These are phyloP conservation scores for Ophioninae sp. DNA, from an alignment of 2,888 invertebrate species.

Conservation along the genomic window DNA sequence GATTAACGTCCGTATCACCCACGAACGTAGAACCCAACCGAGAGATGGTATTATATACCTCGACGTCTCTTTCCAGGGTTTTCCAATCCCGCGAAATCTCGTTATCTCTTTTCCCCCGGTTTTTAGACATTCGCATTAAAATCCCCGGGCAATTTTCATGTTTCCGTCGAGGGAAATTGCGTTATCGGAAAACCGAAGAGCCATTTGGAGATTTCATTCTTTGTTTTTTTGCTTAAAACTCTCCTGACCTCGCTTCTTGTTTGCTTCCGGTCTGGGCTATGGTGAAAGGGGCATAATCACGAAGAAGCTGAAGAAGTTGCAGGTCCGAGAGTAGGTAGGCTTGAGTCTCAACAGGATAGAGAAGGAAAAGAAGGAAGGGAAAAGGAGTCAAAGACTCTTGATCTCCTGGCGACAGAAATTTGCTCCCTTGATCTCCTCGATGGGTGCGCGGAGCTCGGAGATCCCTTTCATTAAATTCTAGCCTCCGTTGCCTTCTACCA, in stretches of 20 bases:
- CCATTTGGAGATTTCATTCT: conserved; percentile 14
- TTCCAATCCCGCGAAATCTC: conserved; percentile 58
- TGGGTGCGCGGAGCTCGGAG: conserved; percentile 62
- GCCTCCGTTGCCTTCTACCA: conserved; percentile 57
- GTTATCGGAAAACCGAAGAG: conserved; percentile 23
- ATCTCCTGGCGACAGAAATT: conserved; percentile 65
- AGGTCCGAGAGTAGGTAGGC: conserved; percentile 2
- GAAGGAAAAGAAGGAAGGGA: conserved; percentile 20
- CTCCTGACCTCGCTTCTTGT: conserved; percentile 19
- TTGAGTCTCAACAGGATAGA: conserved; percentile 1
- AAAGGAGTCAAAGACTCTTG: conserved; percentile 61
- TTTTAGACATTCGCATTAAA: conserved; percentile 27
- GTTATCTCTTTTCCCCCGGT: conserved; percentile 48
- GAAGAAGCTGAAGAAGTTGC: conserved; percentile 27
- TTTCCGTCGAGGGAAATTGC: conserved; percentile 34
- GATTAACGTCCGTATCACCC: conserved; percentile 72
- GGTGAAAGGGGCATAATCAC: conserved; percentile 38
- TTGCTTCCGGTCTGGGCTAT: conserved; percentile 49
- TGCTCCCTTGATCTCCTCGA: conserved; percentile 62
- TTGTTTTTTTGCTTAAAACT: conserved; percentile 12
- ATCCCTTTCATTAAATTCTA: conserved; percentile 74
- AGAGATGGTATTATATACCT: conserved; percentile 27
- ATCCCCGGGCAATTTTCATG: conserved; percentile 38
- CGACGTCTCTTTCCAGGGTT: conserved; percentile 28
- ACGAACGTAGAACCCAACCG: conserved; percentile 28